Evolutionary conservation across 2,113 vertebrate species (phyloP).

Genomic region (Chaenocephalus aceratus): DNA sequence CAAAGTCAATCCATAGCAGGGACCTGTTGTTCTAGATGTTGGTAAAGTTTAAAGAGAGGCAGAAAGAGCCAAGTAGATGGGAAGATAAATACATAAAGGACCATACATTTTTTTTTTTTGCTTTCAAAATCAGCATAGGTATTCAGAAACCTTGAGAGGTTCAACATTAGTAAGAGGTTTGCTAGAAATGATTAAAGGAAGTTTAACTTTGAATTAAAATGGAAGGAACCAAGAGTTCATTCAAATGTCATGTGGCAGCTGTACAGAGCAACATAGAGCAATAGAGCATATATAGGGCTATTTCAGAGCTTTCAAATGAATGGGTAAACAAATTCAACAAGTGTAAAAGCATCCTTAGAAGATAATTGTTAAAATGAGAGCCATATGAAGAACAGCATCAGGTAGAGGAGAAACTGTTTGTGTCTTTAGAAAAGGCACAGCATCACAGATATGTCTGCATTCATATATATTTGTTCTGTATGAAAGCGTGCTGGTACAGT

Average conservation of each 20-base stretch:
- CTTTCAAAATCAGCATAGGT: not conserved
- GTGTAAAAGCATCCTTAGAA: not conserved
- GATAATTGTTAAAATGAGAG: constrained; percentile 1
- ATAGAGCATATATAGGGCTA: too few species aligned
- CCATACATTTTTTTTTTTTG: not conserved
- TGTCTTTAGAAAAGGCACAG: not conserved
- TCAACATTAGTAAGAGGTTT: not conserved
- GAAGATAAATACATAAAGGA: not conserved
- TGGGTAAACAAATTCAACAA: not conserved
- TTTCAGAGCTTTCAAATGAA: not conserved
- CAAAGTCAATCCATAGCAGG: not conserved
- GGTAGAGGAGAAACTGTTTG: constrained; percentile 7
- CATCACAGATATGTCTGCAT: constrained; percentile 30
- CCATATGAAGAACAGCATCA: not conserved
- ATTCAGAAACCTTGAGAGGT: not conserved
- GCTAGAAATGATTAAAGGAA: not conserved
- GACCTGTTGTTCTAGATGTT: constrained; percentile 30
- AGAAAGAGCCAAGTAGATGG: constrained; percentile 25
- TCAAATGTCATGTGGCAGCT: too few species aligned
- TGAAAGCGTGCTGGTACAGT: constrained; percentile 4
- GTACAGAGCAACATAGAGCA: too few species aligned
- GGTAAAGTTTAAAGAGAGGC: constrained; percentile 26
- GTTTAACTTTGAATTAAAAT: not conserved
- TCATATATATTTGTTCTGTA: constrained; percentile 42
- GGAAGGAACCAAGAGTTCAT: too few species aligned